phyloP scores from a whole-genome alignment of 1,140 invertebrate species.

The Brachystomella parvula region DNA sequence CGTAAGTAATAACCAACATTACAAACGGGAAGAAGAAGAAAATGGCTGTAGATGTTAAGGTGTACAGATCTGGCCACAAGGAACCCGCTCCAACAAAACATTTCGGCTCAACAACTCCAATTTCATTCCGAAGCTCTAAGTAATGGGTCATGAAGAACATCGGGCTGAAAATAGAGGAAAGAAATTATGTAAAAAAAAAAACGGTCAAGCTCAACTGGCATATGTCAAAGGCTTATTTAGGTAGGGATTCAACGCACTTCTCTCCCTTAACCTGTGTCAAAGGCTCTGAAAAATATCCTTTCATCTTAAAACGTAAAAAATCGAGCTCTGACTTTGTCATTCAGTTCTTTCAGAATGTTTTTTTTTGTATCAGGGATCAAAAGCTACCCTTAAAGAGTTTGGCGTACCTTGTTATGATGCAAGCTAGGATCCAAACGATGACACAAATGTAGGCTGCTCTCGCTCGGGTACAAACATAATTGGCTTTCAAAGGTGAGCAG shows the following conservation, averaged over 20 bases:
- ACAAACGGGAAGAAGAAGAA: conserved; percentile 70
- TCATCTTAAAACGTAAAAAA: too few species aligned
- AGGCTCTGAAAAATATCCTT: too few species aligned
- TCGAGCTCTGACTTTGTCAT: too few species aligned
- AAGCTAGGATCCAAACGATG: conserved; percentile 72
- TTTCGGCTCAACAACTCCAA: conserved; percentile 58
- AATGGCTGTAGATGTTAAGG: conserved; percentile 58
- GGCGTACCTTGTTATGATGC: conserved; percentile 71
- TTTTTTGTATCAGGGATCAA: neutral
- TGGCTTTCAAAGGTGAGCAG: conserved; percentile 79
- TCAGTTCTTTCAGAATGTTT: too few species aligned
- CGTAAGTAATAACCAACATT: conserved; percentile 65
- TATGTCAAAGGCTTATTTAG: neutral
- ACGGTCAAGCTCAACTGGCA: neutral
- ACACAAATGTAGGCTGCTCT: conserved; percentile 72
- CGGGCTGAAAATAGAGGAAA: conserved; percentile 55
- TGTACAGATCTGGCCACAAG: conserved; percentile 64
- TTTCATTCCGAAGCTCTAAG: conserved; percentile 48
- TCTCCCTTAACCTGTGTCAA: too few species aligned
- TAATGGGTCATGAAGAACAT: conserved; percentile 61
- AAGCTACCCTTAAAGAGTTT: neutral
- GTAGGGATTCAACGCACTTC: too few species aligned
- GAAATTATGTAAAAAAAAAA: conserved; percentile 4
- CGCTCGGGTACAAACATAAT: conserved; percentile 84
- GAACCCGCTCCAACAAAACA: conserved; percentile 64